Percentiles rank a stretch among this genome's conserved stretches.
Conservation (phyloP, 2,888 invertebrate species). For the Drosophila robusta region DNA sequence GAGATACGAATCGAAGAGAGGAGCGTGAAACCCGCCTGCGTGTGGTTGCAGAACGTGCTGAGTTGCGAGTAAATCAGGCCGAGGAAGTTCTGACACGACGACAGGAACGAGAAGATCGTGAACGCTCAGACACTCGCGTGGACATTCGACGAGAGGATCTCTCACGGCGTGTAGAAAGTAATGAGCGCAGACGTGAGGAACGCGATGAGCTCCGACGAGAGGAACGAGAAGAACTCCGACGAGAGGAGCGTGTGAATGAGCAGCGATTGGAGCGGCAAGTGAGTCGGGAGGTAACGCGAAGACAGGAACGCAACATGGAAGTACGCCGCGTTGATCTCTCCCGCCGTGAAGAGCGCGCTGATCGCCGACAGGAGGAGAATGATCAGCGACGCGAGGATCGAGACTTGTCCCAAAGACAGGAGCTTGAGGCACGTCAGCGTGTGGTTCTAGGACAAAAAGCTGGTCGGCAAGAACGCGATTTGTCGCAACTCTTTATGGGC, state of each 20-base stretch:
- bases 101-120: conserved; percentile 1
- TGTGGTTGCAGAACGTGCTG: neutral
- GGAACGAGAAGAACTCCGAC: conserved; percentile 5
- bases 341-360: conserved; percentile 6
- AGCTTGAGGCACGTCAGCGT: conserved; percentile 9
- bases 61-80: neutral
- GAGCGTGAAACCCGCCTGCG: neutral
- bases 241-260: neutral
- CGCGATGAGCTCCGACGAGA: conserved; percentile 1
- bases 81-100: neutral
- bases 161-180: neutral
- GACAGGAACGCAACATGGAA: conserved; percentile 4
- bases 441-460: neutral
- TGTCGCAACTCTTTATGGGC: neutral
- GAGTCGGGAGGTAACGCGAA: neutral
- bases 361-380: neutral
- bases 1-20: neutral
- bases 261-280: conserved; percentile 4
- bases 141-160: neutral
- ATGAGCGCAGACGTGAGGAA: neutral
- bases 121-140: neutral
- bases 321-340: neutral
- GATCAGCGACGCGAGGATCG: conserved; percentile 1
- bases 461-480: neutral
- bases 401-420: neutral